phyloP scores from a whole-genome alignment of 1,140 invertebrate genomes.

The Oryzaephilus surinamensis region DNA sequence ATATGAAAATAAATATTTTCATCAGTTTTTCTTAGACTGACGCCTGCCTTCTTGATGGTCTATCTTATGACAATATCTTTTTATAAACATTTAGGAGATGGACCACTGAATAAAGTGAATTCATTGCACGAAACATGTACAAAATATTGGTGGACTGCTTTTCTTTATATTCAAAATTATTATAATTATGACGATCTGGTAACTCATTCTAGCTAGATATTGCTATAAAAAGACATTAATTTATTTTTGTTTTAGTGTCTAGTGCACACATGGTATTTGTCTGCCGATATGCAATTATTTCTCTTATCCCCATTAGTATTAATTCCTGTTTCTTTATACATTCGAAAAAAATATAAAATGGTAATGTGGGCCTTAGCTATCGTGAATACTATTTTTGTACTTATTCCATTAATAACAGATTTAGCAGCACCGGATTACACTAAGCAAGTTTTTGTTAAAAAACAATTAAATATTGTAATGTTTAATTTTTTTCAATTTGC shows the following conservation, averaged over 20 bases:
- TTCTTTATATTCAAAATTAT: conserved; percentile 51
- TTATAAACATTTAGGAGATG: conserved; percentile 32
- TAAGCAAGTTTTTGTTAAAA: too few species aligned
- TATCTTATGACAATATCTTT: conserved; percentile 36
- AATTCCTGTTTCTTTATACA: conserved; percentile 28
- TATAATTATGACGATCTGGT: conserved; percentile 31
- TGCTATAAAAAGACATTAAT: background rate
- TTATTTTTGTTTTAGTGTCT: conserved; percentile 44
- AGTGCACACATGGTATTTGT: conserved; percentile 43
- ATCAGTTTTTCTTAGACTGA: conserved; percentile 36
- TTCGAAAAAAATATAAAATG: conserved; percentile 10
- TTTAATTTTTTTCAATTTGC: too few species aligned
- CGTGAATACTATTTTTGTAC: too few species aligned
- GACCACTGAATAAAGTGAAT: conserved; percentile 27
- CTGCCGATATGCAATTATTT: conserved; percentile 65
- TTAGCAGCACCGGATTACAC: too few species aligned
- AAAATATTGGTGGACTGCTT: conserved; percentile 45
- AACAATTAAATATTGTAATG: too few species aligned
- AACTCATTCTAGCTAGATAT: conserved; percentile 12
- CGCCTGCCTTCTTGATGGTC: conserved; percentile 36
- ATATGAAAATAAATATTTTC: background rate
- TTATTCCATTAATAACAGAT: too few species aligned
- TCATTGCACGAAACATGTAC: conserved; percentile 30
- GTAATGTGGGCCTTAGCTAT: too few species aligned
- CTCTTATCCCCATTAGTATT: conserved; percentile 44